Base-by-base conservation (phyloP, 92 coral and sea anemone species). In the Parazoanthus atlanticus region DNA sequence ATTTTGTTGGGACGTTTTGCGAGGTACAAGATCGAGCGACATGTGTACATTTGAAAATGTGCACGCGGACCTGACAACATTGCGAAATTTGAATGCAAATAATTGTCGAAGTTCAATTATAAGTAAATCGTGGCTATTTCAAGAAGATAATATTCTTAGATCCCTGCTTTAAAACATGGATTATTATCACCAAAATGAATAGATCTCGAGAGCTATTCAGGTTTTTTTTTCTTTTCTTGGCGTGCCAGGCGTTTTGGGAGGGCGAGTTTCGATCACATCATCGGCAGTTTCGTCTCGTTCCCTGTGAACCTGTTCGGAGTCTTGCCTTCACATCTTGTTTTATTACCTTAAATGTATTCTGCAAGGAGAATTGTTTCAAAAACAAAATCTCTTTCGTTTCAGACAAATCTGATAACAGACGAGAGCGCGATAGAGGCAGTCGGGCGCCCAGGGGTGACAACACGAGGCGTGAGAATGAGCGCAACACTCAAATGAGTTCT, bases 381-480 rank as follows among this genome's bases (percentile, higher is more conserved):
- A 80, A 10, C 64, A 34, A 23, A 79, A 67, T 76, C 7, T 28
- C 54, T 78, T 71, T 33, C 28, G 21, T 90, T 90, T 76, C 75
- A 90, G 94, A 92, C 72, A 80, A 89, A 72, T 73, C 80, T 8
- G 92, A 89, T 32, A 86, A 86, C 65, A 86, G 82, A 64, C 89
- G 82, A 49, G 89, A 72, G 25, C 88, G 90, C 86, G 93, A 94
- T 58, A 91, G 93, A 30, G 96, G 95, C 65, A 92, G 93, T 78
- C 93, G 97, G 58, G 94, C 90, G 6, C 91, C 93, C 64, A 90
- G 92, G 34, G 46, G 87, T 56, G 99, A 97, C 91, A 93, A 92
- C 67, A 96, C 96, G 25, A 91, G 93, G 82, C 94, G 97, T 47
- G 99, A 97, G 85, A 97, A 97, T 89, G 99, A 97, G 89, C 93